Evolutionary conservation across 1,140 invertebrate genomes (phyloP).

Genomic region (Pseudoatta argentina): DNA sequence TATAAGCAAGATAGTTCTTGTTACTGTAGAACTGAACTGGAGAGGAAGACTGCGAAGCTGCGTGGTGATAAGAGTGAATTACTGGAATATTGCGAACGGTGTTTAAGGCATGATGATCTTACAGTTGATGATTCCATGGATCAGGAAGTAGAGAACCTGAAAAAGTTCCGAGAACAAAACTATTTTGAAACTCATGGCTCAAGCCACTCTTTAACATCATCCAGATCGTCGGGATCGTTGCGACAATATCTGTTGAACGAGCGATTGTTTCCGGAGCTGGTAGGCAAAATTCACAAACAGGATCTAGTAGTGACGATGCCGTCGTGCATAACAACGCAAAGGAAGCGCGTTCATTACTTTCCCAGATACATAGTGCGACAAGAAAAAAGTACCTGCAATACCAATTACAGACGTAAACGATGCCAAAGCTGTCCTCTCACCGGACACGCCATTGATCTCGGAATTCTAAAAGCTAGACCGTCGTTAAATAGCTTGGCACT

Average conservation of each 20-base stretch:
- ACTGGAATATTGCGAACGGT: conserved; percentile 9
- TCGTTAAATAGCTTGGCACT: conserved; percentile 79
- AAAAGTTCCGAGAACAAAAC: conserved; percentile 80
- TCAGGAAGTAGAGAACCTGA: conserved; percentile 67
- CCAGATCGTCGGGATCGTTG: conserved; percentile 74
- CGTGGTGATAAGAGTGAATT: background rate
- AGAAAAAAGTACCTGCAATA: conserved; percentile 55
- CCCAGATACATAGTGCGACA: conserved; percentile 78
- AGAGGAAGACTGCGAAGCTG: background rate
- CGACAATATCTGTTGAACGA: conserved; percentile 80
- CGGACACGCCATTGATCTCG: conserved; percentile 80
- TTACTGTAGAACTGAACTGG: conserved; percentile 11
- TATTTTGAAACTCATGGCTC: conserved; percentile 84
- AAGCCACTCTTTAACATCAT: conserved; percentile 68
- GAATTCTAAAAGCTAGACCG: conserved; percentile 71
- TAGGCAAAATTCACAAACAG: conserved; percentile 68
- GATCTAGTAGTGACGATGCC: conserved; percentile 80
- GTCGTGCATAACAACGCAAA: conserved; percentile 72
- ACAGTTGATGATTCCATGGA: conserved; percentile 29
- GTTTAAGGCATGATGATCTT: background rate
- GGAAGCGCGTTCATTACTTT: conserved; percentile 81
- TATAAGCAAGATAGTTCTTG: background rate
- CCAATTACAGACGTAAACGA: conserved; percentile 65
- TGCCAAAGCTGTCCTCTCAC: conserved; percentile 77
- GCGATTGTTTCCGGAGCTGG: conserved; percentile 78